phyloP scores from a whole-genome alignment of 2,113 vertebrate species.

The Hipposideros armiger region DNA sequence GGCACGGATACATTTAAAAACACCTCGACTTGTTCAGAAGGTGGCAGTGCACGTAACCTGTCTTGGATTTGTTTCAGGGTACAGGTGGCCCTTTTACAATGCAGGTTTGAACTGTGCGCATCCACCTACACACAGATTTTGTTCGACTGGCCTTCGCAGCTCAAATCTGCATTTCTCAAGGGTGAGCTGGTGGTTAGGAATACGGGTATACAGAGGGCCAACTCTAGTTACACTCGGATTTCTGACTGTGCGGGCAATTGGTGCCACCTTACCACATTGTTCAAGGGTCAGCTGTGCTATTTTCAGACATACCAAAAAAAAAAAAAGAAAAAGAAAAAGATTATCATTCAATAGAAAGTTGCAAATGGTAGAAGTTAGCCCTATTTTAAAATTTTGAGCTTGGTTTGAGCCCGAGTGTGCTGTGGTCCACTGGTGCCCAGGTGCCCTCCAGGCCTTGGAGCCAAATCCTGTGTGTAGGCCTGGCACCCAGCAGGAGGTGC shows the following conservation, averaged over 20 bases:
- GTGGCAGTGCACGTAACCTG: background rate
- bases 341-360: background rate
- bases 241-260: background rate
- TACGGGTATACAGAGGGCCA: background rate
- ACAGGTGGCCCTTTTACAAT: too few species aligned
- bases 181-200: background rate
- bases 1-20: background rate
- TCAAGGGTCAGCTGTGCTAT: background rate
- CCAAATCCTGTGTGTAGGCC: background rate
- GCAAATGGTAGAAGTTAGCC: rapidly evolving
- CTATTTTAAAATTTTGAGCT: background rate
- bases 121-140: rapidly evolving
- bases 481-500: background rate
- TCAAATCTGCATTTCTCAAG: background rate
- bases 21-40: background rate
- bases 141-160: too few species aligned
- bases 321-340: background rate
- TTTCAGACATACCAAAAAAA: background rate
- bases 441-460: background rate
- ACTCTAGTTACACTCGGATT: background rate
- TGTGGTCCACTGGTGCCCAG: background rate
- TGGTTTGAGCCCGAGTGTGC: rapidly evolving
- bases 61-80: background rate
- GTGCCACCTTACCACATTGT: background rate
- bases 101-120: background rate